phyloP scores from a whole-genome alignment of 2,888 invertebrate species.

The Sabatieria punctata region DNA sequence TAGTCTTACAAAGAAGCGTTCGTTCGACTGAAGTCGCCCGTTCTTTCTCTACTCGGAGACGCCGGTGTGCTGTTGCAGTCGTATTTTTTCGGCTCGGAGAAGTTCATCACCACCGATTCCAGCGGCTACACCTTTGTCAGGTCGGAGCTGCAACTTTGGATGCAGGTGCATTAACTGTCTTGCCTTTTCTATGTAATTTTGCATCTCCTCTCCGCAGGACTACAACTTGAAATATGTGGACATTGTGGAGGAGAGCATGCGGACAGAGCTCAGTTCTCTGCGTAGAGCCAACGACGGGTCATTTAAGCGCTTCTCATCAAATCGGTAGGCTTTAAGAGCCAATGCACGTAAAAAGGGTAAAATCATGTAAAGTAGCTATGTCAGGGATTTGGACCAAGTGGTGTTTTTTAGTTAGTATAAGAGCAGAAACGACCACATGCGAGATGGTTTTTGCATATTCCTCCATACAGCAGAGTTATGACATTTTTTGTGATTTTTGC shows the following conservation, averaged over 20 bases:
- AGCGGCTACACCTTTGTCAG: too few relatives aligned
- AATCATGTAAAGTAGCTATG: too few relatives aligned
- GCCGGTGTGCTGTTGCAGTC: background rate
- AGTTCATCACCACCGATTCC: background rate
- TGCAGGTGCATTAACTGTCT: background rate
- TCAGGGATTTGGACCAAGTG: too few relatives aligned
- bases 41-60: background rate
- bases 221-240: constrained; percentile 51
- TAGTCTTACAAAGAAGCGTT: background rate
- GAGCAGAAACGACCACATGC: too few relatives aligned
- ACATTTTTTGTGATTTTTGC: too few relatives aligned
- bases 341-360: too few relatives aligned
- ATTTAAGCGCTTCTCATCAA: constrained; percentile 49
- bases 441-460: too few relatives aligned
- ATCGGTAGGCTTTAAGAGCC: too few relatives aligned
- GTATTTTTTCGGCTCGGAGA: background rate
- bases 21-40: background rate
- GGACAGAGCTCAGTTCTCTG: constrained; percentile 65
- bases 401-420: too few relatives aligned
- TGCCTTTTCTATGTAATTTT: background rate
- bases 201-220: background rate
- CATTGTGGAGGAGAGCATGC: constrained; percentile 65
- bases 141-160: background rate
- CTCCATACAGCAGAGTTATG: too few relatives aligned
- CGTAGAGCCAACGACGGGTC: constrained; percentile 57